Percentiles rank a stretch among this genome's conserved stretches.
Conservation (phyloP, 2,113 vertebrate species). For the Pipra filicauda region DNA sequence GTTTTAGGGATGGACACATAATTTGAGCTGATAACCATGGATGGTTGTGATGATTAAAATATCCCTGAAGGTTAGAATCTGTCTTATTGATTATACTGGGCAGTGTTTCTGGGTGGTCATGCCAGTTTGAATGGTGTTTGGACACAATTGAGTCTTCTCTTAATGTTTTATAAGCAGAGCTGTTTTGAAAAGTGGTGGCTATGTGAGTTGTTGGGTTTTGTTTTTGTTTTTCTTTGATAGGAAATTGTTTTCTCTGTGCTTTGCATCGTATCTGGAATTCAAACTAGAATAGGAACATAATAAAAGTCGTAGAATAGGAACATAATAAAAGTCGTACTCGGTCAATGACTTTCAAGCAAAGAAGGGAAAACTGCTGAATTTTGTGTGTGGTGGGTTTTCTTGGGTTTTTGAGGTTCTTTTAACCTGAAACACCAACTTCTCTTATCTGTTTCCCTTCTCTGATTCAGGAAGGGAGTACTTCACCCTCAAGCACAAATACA, state of each 20-base stretch:
- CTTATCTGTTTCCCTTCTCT: background rate
- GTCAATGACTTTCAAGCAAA: background rate
- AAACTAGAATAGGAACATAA: background rate
- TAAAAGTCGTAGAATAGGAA: background rate
- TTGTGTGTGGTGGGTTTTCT: background rate
- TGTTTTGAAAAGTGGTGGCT: background rate
- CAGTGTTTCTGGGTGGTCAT: background rate
- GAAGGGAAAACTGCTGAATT: background rate
- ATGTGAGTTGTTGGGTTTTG: background rate
- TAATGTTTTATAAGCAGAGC: background rate
- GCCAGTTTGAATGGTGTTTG: slow-evolving; percentile 21
- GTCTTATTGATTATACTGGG: slow-evolving; percentile 43
- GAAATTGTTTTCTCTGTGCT: background rate
- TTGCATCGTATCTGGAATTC: background rate
- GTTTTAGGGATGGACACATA: background rate
- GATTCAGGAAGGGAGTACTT: background rate
- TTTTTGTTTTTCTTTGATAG: background rate
- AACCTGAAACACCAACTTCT: background rate
- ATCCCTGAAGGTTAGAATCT: slow-evolving; percentile 41
- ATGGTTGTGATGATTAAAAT: slow-evolving; percentile 45
- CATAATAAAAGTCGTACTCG: background rate
- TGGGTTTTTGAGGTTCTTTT: background rate
- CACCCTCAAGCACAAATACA: background rate
- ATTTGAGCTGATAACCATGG: slow-evolving; percentile 35
- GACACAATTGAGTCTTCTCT: background rate